These are phyloP conservation scores for Chaenodraco wilsoni DNA, from an alignment of 2,797 vertebrate species.

Conservation along the genomic window DNA sequence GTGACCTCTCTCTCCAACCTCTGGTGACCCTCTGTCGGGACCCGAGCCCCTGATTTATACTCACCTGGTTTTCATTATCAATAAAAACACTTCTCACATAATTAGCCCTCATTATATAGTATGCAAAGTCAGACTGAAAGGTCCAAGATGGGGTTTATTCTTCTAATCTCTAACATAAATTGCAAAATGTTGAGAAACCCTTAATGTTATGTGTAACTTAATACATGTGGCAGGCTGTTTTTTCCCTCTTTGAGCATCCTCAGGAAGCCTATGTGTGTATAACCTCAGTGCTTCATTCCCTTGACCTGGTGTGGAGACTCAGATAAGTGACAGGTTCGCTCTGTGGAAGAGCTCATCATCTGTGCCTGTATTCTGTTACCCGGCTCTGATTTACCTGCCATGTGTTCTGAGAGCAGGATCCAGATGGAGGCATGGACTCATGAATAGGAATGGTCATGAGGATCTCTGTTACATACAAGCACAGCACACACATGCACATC, in stretches of 20 bases:
- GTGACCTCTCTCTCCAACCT: conserved; percentile 75
- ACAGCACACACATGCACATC: conserved; percentile 18
- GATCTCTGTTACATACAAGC: conserved; percentile 36
- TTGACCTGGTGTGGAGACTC: conserved; percentile 56
- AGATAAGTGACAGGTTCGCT: conserved; percentile 63
- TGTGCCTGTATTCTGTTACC: conserved; percentile 84
- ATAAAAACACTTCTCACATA: conserved; percentile 48
- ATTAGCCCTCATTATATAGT: conserved; percentile 6
- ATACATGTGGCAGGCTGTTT: conserved; percentile 39
- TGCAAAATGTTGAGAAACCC: conserved; percentile 36
- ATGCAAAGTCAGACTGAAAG: conserved; percentile 8
- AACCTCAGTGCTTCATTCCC: conserved; percentile 20
- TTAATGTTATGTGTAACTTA: conserved; percentile 28
- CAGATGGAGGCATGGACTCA: conserved; percentile 73
- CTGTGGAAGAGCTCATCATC: conserved; percentile 69
- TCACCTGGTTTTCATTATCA: conserved; percentile 81
- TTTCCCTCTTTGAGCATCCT: conserved; percentile 14
- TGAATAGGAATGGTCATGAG: conserved; percentile 62
- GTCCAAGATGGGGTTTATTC: background rate
- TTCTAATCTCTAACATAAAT: conserved; percentile 16
- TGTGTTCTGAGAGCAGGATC: conserved; percentile 69
- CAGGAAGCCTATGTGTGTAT: conserved; percentile 27
- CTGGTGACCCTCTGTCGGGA: conserved; percentile 67
- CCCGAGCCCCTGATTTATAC: conserved; percentile 62
- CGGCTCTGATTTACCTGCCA: conserved; percentile 70